These are phyloP conservation scores for Myripristis murdjan DNA, from an alignment of 2,797 vertebrate genomes.

Conservation along the genomic window DNA sequence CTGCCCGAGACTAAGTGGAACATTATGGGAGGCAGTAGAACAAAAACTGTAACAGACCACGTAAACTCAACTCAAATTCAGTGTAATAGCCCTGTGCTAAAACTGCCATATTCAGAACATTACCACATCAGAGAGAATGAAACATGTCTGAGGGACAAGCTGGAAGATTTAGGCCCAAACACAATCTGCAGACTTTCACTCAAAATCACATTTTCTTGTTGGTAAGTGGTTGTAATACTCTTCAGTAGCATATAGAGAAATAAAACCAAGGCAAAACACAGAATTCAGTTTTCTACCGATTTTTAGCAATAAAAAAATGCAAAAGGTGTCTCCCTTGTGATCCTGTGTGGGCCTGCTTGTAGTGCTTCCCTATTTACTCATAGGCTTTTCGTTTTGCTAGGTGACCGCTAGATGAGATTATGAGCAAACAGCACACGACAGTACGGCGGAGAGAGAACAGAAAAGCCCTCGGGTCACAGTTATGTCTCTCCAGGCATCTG, in stretches of 20 bases:
- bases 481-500: conserved; percentile 29
- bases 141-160: conserved; percentile 23
- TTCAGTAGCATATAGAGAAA: neutral
- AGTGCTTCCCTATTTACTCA: conserved; percentile 10
- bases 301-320: neutral
- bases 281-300: neutral
- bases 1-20: conserved; percentile 15
- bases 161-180: conserved; percentile 11
- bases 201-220: neutral
- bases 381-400: conserved; percentile 16
- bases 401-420: conserved; percentile 2
- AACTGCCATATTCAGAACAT: conserved; percentile 24
- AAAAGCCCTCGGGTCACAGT: conserved; percentile 16
- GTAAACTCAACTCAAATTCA: conserved; percentile 19
- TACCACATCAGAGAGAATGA: conserved; percentile 33
- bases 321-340: too few species aligned
- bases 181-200: neutral
- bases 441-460: conserved; percentile 8
- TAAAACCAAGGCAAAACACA: neutral
- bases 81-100: conserved; percentile 20
- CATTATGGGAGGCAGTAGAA: conserved; percentile 24
- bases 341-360: neutral
- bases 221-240: neutral
- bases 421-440: conserved; percentile 34
- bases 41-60: conserved; percentile 25